Evolutionary conservation across 2,797 vertebrate genomes (phyloP).

Genomic region (Sebastolobus alascanus): DNA sequence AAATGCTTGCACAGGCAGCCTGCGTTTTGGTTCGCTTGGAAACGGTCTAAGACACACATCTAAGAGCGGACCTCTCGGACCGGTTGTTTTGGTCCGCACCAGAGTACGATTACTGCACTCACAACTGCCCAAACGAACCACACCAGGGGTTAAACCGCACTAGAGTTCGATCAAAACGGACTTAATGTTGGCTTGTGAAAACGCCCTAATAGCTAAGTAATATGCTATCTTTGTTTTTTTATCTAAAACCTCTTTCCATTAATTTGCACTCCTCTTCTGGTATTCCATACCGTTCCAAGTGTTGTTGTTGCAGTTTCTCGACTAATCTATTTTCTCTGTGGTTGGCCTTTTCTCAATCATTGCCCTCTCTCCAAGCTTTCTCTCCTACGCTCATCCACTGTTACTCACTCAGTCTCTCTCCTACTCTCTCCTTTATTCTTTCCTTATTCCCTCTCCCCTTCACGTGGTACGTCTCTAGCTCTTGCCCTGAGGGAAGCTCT

Average conservation of each 20-base stretch:
- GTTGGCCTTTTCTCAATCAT: conserved; percentile 70
- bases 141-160: too few species aligned
- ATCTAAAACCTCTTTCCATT: conserved; percentile 26
- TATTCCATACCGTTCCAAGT: conserved; percentile 26
- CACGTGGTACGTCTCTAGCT: conserved; percentile 50
- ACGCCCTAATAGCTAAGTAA: not conserved
- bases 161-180: too few species aligned
- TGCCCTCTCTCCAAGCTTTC: conserved; percentile 62
- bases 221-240: conserved; percentile 6
- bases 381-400: conserved; percentile 73
- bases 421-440: conserved; percentile 64
- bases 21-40: too few species aligned
- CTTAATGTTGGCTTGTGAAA: too few species aligned
- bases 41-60: too few species aligned
- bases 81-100: too few species aligned
- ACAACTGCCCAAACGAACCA: too few species aligned
- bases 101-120: too few species aligned
- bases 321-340: conserved; percentile 69
- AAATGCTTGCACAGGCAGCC: too few species aligned
- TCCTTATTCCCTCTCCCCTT: conserved; percentile 54
- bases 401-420: conserved; percentile 66
- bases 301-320: conserved; percentile 39
- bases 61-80: too few species aligned
- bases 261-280: conserved; percentile 23
- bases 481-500: conserved; percentile 60